Percentiles rank a stretch among this genome's conserved stretches.
phyloP scores from a whole-genome alignment of 2,888 invertebrate genomes.

The Masnerella sp. region DNA sequence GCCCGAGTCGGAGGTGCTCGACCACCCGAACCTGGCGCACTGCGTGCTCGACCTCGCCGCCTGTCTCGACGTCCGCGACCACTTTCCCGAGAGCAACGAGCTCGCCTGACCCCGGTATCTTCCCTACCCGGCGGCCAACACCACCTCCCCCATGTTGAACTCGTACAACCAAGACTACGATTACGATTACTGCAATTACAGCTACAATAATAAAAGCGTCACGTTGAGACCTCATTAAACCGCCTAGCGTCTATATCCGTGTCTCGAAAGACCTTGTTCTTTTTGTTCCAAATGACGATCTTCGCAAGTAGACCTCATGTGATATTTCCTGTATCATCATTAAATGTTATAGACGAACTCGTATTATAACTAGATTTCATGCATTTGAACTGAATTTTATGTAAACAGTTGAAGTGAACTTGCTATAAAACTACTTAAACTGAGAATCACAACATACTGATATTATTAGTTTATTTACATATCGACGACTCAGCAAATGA shows the following conservation, averaged over 20 bases:
- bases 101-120: slow-evolving; percentile 82
- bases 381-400: too few relatives aligned
- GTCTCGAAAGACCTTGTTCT: slow-evolving; percentile 19
- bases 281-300: too few relatives aligned
- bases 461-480: too few relatives aligned
- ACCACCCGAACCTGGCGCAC: slow-evolving; percentile 88
- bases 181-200: slow-evolving; percentile 76
- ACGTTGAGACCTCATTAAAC: slow-evolving; percentile 76
- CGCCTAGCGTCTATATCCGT: slow-evolving; percentile 63
- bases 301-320: too few relatives aligned
- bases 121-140: slow-evolving; percentile 76
- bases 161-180: slow-evolving; percentile 75
- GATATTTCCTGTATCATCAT: too few relatives aligned
- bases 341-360: too few relatives aligned
- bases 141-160: slow-evolving; percentile 69
- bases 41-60: slow-evolving; percentile 90
- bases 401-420: too few relatives aligned
- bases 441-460: too few relatives aligned
- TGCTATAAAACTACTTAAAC: too few relatives aligned
- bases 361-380: too few relatives aligned
- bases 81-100: slow-evolving; percentile 83
- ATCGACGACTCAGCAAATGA: too few relatives aligned
- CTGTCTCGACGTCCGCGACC: slow-evolving; percentile 88
- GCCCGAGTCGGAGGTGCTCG: slow-evolving; percentile 91
- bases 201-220: slow-evolving; percentile 77